Conservation (phyloP, 2,888 invertebrate species). For the Charanyca ferruginea region DNA sequence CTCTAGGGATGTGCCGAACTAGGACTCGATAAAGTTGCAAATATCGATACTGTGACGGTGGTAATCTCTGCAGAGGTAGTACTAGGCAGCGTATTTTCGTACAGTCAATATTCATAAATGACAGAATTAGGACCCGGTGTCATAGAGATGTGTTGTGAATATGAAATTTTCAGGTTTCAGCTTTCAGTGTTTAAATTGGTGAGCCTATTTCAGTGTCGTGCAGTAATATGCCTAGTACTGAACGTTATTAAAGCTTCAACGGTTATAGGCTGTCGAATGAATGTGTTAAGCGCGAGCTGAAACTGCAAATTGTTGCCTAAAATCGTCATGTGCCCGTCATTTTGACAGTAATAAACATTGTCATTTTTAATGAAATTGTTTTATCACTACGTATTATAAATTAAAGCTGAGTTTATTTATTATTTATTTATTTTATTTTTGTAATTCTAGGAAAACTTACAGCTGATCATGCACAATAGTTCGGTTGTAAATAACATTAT, state of each 20-base stretch:
- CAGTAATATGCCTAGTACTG: slow-evolving; percentile 16
- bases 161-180: slow-evolving; percentile 11
- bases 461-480: no score
- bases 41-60: slow-evolving; percentile 53
- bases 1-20: slow-evolving; percentile 56
- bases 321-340: neutral
- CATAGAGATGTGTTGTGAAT: slow-evolving; percentile 26
- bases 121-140: slow-evolving; percentile 35
- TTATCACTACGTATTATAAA: no score
- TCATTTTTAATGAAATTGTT: no score
- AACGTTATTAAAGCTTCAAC: slow-evolving; percentile 30
- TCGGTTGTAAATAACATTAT: no score
- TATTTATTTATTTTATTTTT: no score
- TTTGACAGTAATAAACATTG: no score
- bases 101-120: slow-evolving; percentile 36
- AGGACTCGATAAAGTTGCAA: slow-evolving; percentile 60
- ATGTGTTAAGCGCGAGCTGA: neutral
- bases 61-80: slow-evolving; percentile 37
- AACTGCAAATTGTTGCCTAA: neutral
- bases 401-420: no score
- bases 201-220: slow-evolving; percentile 15
- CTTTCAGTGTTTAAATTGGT: slow-evolving; percentile 18
- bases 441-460: no score
- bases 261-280: slow-evolving; percentile 3
- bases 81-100: slow-evolving; percentile 48